Evolutionary conservation across 1,140 invertebrate species (phyloP).

Genomic region (Trinorchestia longiramus): DNA sequence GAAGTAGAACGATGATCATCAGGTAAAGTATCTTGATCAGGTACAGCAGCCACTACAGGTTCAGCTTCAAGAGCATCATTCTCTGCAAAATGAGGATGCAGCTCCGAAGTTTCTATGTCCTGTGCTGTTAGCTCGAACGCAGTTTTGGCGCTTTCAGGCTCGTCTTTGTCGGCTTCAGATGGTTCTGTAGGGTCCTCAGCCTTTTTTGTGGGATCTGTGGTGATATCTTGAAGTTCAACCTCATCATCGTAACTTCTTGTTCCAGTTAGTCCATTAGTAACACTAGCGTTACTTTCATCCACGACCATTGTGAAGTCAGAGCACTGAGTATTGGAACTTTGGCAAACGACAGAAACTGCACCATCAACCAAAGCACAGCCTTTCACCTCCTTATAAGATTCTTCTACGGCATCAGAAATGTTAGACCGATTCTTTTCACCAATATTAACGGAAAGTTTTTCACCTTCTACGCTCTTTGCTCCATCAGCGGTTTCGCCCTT

Average conservation of each 20-base stretch:
- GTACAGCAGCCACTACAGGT: not conserved
- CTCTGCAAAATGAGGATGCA: not conserved
- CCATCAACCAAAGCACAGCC: not conserved
- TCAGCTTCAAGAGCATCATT: not conserved
- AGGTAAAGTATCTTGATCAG: not conserved
- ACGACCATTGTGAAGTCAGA: not conserved
- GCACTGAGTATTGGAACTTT: not conserved
- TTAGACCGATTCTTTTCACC: not conserved
- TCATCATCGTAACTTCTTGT: not conserved
- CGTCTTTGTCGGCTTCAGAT: not conserved
- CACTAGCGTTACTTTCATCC: not conserved
- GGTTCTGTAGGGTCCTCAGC: not conserved
- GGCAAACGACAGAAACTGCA: not conserved
- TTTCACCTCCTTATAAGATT: not conserved
- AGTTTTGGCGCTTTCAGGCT: not conserved
- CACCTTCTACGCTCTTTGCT: not conserved
- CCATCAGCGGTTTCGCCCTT: not conserved
- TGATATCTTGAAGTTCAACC: not conserved
- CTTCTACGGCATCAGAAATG: not conserved
- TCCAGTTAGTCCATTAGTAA: not conserved
- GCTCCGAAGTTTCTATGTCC: not conserved
- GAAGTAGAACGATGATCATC: not conserved
- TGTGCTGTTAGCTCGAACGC: not conserved
- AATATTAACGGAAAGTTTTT: not conserved
- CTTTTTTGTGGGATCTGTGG: not conserved